Percentiles rank a stretch among this genome's conserved stretches.
Conservation (phyloP, 1,140 invertebrate genomes). For the Euglossa dilemma region DNA sequence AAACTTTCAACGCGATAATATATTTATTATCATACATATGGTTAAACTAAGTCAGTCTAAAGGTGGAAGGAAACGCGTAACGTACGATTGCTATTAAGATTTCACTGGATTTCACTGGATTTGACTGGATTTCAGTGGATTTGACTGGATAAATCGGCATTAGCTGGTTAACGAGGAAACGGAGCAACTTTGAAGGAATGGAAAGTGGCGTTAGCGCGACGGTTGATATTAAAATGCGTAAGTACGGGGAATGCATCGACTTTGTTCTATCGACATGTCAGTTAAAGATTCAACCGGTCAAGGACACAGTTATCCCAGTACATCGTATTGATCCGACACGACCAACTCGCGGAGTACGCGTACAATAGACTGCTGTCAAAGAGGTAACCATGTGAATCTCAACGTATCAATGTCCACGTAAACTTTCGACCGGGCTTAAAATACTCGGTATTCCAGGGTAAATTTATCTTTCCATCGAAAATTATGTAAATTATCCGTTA, state of each 20-base stretch:
- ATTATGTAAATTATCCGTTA: no score
- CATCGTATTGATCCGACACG: conserved; percentile 40
- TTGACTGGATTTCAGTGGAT: no score
- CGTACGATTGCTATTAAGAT: neutral
- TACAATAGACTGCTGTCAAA: neutral
- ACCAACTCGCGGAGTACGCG: conserved; percentile 2
- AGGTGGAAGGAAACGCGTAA: neutral
- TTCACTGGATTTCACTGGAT: no score
- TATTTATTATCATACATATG: no score
- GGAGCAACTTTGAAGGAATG: neutral
- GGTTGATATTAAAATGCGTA: neutral
- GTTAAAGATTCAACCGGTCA: conserved; percentile 20
- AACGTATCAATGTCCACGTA: neutral
- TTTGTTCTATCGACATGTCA: neutral
- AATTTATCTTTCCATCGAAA: neutral
- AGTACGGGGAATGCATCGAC: neutral
- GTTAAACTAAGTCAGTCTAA: no score
- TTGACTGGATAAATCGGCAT: neutral
- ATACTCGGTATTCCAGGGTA: neutral
- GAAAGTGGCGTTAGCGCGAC: conserved; percentile 14
- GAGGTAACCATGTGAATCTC: neutral
- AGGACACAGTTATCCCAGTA: conserved; percentile 31
- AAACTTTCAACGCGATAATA: neutral
- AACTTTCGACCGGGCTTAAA: neutral
- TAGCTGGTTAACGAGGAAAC: neutral